Evolutionary conservation across 2,888 invertebrate species (phyloP).

Genomic region (Drosophila helvetica): DNA sequence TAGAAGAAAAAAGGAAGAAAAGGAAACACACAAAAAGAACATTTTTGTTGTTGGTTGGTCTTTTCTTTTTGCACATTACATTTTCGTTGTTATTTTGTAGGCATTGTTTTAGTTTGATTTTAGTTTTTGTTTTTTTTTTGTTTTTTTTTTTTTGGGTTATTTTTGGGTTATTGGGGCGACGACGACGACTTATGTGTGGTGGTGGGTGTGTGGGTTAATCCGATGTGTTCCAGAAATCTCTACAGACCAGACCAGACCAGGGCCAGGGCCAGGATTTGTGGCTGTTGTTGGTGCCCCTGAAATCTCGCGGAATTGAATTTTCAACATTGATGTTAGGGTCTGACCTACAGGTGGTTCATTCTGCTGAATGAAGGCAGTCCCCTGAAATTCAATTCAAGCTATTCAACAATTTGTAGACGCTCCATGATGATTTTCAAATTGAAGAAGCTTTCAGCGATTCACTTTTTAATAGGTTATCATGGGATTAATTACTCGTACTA

Average conservation of each 20-base stretch:
- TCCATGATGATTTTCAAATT: neutral
- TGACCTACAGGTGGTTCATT: neutral
- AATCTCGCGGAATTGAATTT: neutral
- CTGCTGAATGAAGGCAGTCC: neutral
- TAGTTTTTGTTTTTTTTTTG: constrained; percentile 12
- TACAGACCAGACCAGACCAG: neutral
- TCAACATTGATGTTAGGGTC: neutral
- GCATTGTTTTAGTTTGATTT: constrained; percentile 21
- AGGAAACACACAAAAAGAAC: constrained; percentile 72
- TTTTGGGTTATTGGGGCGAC: constrained; percentile 19
- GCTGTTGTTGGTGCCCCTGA: neutral
- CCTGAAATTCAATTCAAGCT: neutral
- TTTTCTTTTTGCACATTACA: constrained; percentile 39
- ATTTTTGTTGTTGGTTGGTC: constrained; percentile 63
- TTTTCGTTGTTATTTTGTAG: neutral
- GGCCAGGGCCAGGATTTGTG: neutral
- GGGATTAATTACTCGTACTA: neutral
- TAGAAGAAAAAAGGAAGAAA: constrained; percentile 71
- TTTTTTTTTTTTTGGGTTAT: constrained; percentile 8
- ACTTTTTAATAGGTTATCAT: neutral
- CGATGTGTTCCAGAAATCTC: neutral
- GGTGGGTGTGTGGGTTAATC: constrained; percentile 13
- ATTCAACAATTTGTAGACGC: neutral
- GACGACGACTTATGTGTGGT: constrained; percentile 48
- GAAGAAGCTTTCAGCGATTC: neutral